phyloP scores from a whole-genome alignment of 2,888 invertebrate genomes.

The Caenorhabditis sp. region DNA sequence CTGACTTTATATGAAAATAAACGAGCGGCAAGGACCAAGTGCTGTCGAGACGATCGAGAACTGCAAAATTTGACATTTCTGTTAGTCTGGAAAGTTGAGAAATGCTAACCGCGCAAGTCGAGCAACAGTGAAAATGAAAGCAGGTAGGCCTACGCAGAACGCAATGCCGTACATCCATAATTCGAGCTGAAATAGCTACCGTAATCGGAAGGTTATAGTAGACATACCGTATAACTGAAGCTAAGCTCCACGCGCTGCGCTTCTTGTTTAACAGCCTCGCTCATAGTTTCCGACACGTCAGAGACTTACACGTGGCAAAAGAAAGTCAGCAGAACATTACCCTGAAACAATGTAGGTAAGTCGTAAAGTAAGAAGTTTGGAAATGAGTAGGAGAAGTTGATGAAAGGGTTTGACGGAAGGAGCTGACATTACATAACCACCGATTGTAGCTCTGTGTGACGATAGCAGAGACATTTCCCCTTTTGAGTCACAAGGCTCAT shows the following conservation, averaged over 20 bases:
- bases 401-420: background rate
- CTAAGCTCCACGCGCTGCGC: constrained; percentile 49
- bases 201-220: background rate
- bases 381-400: constrained; percentile 7
- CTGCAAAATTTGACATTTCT: background rate
- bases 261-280: constrained; percentile 50
- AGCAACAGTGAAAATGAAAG: constrained; percentile 59
- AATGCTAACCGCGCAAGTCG: constrained; percentile 42
- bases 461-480: too few species aligned
- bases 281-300: constrained; percentile 22
- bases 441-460: too few species aligned
- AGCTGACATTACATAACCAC: too few species aligned
- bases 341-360: constrained; percentile 5
- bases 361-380: background rate
- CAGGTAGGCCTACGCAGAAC: constrained; percentile 57
- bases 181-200: constrained; percentile 53
- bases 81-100: background rate
- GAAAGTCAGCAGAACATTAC: constrained; percentile 37
- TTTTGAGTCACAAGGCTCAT: too few species aligned
- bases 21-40: constrained; percentile 65
- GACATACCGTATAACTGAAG: constrained; percentile 61
- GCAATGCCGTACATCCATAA: constrained; percentile 66
- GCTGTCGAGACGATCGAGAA: constrained; percentile 55
- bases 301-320: constrained; percentile 4
- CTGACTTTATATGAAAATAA: constrained; percentile 66